Base-by-base conservation (phyloP, 2,888 invertebrate species). In the Cheilosia vernalis region DNA sequence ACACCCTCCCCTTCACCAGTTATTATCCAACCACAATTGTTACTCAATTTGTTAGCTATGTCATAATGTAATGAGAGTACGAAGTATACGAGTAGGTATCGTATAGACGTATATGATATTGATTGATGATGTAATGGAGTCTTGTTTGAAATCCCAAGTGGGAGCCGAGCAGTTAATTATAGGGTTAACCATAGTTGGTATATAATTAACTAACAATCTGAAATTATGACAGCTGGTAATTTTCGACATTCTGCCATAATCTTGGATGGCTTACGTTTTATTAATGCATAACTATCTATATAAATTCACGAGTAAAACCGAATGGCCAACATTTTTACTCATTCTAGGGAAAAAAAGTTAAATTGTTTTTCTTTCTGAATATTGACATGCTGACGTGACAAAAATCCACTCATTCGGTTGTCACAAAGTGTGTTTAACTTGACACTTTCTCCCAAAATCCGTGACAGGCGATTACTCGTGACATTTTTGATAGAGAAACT, bases 151-250 rank as follows among this genome's bases (percentile, higher is more conserved):
- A 30, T 30, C 51, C 44, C n/a, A 42, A 40, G 17, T 60, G 66
- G 44, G n/a, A 83, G 72, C 67, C 55, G 61, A 67, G 66, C 60
- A 78, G 72, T 55, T 78, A 49, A 77, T 83, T 72, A 72, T 69
- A 33, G 61, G 82, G 72, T 66, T 66, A 66, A 66, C 70, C 70
- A 15, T 53, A 60, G 47, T 82, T 60, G 72, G n/a, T n/a, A 21
- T 21, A 56, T n/a, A 64, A 27, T 77, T 67, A 51, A 53, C 74
- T 61, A 61, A 55, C 67, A 19, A 83, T 83, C 55, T 61, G 55
- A 60, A 60, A 42, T 53, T 27, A 53, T 82, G 77, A 66, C 64
- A 70, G 58, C 19, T 66, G 42, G 49, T 30, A 74, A 80, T 74
- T 80, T 74, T 66, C 37, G 60, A 30, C 37, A 55, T 56, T 44